Evolutionary conservation across 2,797 vertebrate genomes (phyloP).

Genomic region (Huso huso): DNA sequence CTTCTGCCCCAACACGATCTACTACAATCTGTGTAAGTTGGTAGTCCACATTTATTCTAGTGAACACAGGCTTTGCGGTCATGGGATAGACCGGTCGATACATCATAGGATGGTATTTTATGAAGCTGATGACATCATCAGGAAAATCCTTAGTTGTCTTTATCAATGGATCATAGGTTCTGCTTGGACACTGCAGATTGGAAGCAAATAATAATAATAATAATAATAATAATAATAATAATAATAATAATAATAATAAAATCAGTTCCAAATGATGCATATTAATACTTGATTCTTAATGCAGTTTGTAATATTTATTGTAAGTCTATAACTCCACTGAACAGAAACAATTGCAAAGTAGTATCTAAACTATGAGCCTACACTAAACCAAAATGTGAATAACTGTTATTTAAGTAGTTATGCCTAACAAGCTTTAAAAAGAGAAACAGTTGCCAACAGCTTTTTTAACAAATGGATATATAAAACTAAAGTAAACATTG

Average conservation of each 20-base stretch:
- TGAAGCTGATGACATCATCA: conserved; percentile 90
- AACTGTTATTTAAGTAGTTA: too few relatives aligned
- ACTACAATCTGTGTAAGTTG: conserved; percentile 84
- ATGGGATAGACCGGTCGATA: conserved; percentile 70
- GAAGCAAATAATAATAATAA: neutral
- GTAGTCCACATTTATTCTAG: conserved; percentile 79
- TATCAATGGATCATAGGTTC: conserved; percentile 83
- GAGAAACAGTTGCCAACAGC: too few relatives aligned
- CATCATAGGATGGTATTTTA: conserved; percentile 85
- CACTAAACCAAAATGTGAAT: too few relatives aligned
- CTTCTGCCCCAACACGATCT: conserved; percentile 87
- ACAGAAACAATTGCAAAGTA: too few relatives aligned
- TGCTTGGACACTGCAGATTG: conserved; percentile 80
- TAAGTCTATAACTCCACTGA: too few relatives aligned
- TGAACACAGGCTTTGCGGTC: conserved; percentile 75
- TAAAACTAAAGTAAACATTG: neutral
- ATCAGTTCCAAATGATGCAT: too few relatives aligned
- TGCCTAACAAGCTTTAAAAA: too few relatives aligned
- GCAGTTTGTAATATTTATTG: too few relatives aligned
- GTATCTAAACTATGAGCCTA: too few relatives aligned
- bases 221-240: neutral
- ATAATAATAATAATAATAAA: too few relatives aligned
- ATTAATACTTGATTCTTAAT: too few relatives aligned
- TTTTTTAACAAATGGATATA: too few relatives aligned
- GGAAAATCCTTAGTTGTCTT: conserved; percentile 95